Base-by-base conservation (phyloP, 2,113 vertebrate species). In the Microcebus griseorufus region DNA sequence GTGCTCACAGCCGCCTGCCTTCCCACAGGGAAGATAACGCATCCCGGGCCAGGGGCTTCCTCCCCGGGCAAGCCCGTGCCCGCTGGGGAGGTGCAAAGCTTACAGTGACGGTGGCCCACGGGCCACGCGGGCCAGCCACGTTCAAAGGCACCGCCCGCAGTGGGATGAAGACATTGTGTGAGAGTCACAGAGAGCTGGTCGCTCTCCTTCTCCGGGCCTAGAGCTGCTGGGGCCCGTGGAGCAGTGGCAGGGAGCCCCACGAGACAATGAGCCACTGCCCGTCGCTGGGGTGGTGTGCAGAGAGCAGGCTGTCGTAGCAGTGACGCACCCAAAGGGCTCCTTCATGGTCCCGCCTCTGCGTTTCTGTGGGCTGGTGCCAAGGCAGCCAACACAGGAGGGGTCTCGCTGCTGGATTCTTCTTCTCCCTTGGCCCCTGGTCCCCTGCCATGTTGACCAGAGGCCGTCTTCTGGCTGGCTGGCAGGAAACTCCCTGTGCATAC, bases 231-330 rank as follows among this genome's bases (percentile, higher is more conserved):
- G 4, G 1, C 10, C 22, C 2, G 4, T 10, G 37, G 4, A 70
- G 37, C 2, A 0, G 6, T 16, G 48, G 11, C 80, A n/a, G 6
- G 73, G 45, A 85, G 83, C 32, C 20, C 62, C 22, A 9, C 0
- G 14, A 45, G 48, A 51, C 2, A 5, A 34, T 0, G 0, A n/a
- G 32, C 4, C 11, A 2, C 23, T 7, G 10, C 51, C 79, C 10
- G 32, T 32, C 32, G 13, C 48, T 20, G 17, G 62, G 81, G 45
- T 9, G n/a, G 32, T 10, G 1, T 0, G 1, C 0, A 1, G 37
- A 29, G 13, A 48, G 27, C 4, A 0, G 0, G 11, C 0, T 0
- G 3, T 2, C 25, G 17, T 8, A 6, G 51, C 23, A 23, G 34
- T 6, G 9, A 22, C 5, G 2, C 1, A n/a, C 22, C 51, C 65